Evolutionary conservation across 1,140 invertebrate genomes (phyloP), one percentile per base, ranked within the genome.

Genomic region (Phocides pigmalion): DNA sequence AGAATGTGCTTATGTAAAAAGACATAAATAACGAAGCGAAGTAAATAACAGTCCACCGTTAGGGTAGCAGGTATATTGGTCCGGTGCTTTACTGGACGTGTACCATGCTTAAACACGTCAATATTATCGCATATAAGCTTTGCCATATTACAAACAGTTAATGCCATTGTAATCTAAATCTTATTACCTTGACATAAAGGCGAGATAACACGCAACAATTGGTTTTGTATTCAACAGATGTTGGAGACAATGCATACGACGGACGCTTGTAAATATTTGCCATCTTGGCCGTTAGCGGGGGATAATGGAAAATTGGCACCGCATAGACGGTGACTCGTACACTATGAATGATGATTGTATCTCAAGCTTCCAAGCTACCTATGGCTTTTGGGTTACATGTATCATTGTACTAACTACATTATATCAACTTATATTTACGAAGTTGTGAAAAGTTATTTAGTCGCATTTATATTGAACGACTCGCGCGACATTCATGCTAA

Each of bases 241-340:
- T 44, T 58, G 66, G 61, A 80, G 81, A 82, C 74, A 81, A 81
- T 84, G 74, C 76, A 81, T 66, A 66, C 74, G 71, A 62, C 53
- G 64, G 74, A 74, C 53, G 72, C 71, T 76, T 81, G 84, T 82
- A 87, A 87, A 87, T 80, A 87, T 85, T 84, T 82, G 81, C 70
- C 71, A 72, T 79, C 76, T 87, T 84, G 72, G 70, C 73, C 73
- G 62, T 73, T 81, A 74, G 73, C 59, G 66, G 41, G 35, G 58
- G 73, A 81, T 85, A 84, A 86, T 87, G 75, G 82, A 82, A 83
- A 87, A 86, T 83, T 82, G 83, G 72, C 75, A 76, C 70, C 69
- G 72, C 78, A 84, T 74, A 74, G 70, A 71, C 70, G 56, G 41
- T 14, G 11, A 67, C 74, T 78, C 70, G 69, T 84, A 74, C 66